Base-by-base conservation (phyloP, 1,140 invertebrate species). In the Colletes latitarsis region DNA sequence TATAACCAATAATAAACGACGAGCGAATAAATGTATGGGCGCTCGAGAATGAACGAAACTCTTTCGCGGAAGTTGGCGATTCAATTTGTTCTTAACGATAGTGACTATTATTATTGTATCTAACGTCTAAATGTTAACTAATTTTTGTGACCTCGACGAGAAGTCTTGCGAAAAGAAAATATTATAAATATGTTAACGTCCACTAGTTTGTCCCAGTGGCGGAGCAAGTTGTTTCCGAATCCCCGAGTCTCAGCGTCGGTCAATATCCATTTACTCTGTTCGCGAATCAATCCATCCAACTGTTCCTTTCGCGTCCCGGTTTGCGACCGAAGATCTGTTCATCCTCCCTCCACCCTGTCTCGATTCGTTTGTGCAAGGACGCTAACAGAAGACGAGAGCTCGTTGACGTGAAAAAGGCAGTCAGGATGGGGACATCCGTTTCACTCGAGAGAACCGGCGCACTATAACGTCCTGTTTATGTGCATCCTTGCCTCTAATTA, bases 401-500 rank as follows among this genome's bases (percentile, higher is more conserved):
- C 49, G 10, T 8, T 19, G 30, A 41, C 39, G 60, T 55, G 67
- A 63, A 63, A 82, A 85, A 82, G 79, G 57, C 58, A n/a, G 21
- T 6, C 46, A 49, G 67, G 43, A 77, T 49, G 46, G 66, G 72
- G 75, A 86, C 82, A 79, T 81, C 81, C 74, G 86, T 81, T 87
- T 83, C 84, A 75, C 71, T 85, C 64, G 74, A 72, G 77, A 83
- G 81, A 82, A 73, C 77, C 83, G 66, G n/a, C 69, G 70, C 64
- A 49, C 43, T 21, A 74, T 74, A 75, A 78, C 70, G 83, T 83
- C 76, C 76, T 62, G 85, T 77, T 87, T 87, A 83, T 83, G 85
- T 66, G 73, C 81, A 83, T 87, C 82, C 84, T 75, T 83, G 85
- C 84, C 84, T 87, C 86, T 87, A 87, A 87, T 87, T 87, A 86